phyloP scores from a whole-genome alignment of 1,140 invertebrate genomes.

The Pogonomyrmex californicus region DNA sequence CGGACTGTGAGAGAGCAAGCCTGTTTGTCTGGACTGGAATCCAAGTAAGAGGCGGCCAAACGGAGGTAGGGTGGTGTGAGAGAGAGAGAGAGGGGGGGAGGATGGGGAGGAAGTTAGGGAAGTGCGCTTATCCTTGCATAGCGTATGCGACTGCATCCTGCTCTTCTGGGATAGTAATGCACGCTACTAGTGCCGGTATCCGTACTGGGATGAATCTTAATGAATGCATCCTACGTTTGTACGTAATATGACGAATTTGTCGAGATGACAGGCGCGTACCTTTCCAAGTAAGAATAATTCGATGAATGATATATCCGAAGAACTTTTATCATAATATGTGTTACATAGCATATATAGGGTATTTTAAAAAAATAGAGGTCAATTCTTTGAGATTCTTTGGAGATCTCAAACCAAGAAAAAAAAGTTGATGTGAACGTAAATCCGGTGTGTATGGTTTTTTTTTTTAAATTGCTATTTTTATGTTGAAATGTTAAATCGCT shows the following conservation, averaged over 20 bases:
- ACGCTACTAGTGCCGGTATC: constrained; percentile 2
- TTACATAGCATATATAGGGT: too few relatives aligned
- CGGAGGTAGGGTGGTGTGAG: background rate
- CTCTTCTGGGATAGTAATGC: constrained; percentile 15
- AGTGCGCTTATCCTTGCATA: constrained; percentile 54
- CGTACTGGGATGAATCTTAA: constrained; percentile 42
- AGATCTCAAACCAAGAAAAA: too few relatives aligned
- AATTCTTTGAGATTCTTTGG: too few relatives aligned
- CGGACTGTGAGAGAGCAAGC: constrained; percentile 65
- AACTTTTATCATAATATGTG: background rate
- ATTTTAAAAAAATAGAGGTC: too few relatives aligned
- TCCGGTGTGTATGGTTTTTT: too few relatives aligned
- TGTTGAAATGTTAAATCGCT: too few relatives aligned
- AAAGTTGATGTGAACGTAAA: too few relatives aligned
- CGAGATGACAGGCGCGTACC: constrained; percentile 29
- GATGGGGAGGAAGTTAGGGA: background rate
- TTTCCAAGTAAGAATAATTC: background rate
- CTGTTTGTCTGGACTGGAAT: constrained; percentile 75
- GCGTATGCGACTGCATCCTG: constrained; percentile 18
- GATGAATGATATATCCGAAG: background rate
- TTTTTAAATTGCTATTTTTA: too few relatives aligned
- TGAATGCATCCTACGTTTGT: constrained; percentile 41
- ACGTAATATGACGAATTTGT: constrained; percentile 21
- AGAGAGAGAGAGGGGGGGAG: background rate
- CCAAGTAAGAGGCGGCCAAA: constrained; percentile 65